Evolutionary conservation across 1,140 invertebrate species (phyloP).

Genomic region (Cyrtorhinus lividipennis): DNA sequence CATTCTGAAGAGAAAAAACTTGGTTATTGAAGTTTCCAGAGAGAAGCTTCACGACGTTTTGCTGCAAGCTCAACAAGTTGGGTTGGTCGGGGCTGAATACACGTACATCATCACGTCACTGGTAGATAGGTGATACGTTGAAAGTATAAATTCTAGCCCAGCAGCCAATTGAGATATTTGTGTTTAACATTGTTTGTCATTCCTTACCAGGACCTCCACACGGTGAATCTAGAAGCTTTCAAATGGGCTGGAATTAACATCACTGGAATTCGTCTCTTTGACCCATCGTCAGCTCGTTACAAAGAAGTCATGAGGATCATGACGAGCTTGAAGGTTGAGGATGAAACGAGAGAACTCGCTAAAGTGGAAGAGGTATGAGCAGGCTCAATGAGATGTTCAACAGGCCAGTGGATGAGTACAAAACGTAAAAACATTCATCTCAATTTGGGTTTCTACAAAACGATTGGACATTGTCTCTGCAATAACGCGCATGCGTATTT

Average conservation of each 20-base stretch:
- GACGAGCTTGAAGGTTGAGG: not conserved
- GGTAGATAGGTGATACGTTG: slow-evolving; percentile 29
- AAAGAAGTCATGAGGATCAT: slow-evolving; percentile 31
- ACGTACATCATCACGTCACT: slow-evolving; percentile 62
- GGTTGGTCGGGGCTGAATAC: slow-evolving; percentile 61
- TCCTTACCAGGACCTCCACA: slow-evolving; percentile 49
- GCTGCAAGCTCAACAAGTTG: slow-evolving; percentile 62
- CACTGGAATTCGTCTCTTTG: slow-evolving; percentile 55
- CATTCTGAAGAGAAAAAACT: slow-evolving; percentile 47
- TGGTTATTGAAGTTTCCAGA: slow-evolving; percentile 61
- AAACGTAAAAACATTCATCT: too few species aligned
- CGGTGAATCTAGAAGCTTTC: slow-evolving; percentile 60
- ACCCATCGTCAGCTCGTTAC: slow-evolving; percentile 40
- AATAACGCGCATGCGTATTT: too few species aligned
- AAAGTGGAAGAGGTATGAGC: not conserved
- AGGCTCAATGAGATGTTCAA: too few species aligned
- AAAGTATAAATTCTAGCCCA: not conserved
- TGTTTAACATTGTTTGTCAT: not conserved
- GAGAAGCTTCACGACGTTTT: slow-evolving; percentile 51
- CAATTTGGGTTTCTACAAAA: too few species aligned
- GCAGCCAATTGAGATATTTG: too few species aligned
- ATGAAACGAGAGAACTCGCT: not conserved
- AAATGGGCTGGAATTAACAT: slow-evolving; percentile 75
- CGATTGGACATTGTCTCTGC: too few species aligned
- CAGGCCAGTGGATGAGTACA: too few species aligned